Conservation (phyloP, 2,113 vertebrate genomes). For the Conger conger region DNA sequence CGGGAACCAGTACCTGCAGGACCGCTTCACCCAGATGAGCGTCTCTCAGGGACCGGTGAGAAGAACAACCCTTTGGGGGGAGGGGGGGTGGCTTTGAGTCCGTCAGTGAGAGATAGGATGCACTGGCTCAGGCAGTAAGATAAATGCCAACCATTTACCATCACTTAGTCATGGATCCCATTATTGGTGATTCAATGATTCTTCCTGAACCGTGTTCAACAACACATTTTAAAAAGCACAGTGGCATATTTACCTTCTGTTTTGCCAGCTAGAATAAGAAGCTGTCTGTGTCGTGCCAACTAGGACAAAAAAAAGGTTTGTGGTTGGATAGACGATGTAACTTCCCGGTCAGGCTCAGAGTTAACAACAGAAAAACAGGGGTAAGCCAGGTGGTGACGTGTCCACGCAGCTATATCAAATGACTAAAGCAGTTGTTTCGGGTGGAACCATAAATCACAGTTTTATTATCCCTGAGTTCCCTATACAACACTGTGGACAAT, state of each 20-base stretch:
- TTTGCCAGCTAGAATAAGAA: neutral
- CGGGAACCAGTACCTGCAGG: conserved; percentile 69
- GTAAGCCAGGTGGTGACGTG: neutral
- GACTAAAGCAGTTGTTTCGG: neutral
- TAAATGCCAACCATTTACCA: neutral
- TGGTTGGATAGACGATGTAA: neutral
- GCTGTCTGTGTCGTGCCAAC: too few relatives aligned
- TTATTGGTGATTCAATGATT: neutral
- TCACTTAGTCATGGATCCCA: neutral
- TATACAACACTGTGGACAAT: neutral
- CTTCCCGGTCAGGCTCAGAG: neutral
- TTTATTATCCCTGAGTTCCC: neutral
- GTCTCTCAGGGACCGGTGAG: conserved; percentile 45
- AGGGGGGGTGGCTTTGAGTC: neutral
- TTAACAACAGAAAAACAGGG: neutral
- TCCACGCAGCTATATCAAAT: neutral
- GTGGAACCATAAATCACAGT: too few relatives aligned
- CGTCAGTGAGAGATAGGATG: neutral
- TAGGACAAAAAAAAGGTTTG: too few relatives aligned
- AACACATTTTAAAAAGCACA: too few relatives aligned
- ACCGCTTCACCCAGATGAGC: conserved; percentile 64
- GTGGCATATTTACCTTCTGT: too few relatives aligned
- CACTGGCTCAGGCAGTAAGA: neutral
- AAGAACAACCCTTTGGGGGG: neutral
- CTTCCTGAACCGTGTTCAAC: neutral